Percentiles rank a stretch among this genome's conserved stretches.
phyloP scores from a whole-genome alignment of 2,888 invertebrate genomes.

The Drosophila macrospina region DNA sequence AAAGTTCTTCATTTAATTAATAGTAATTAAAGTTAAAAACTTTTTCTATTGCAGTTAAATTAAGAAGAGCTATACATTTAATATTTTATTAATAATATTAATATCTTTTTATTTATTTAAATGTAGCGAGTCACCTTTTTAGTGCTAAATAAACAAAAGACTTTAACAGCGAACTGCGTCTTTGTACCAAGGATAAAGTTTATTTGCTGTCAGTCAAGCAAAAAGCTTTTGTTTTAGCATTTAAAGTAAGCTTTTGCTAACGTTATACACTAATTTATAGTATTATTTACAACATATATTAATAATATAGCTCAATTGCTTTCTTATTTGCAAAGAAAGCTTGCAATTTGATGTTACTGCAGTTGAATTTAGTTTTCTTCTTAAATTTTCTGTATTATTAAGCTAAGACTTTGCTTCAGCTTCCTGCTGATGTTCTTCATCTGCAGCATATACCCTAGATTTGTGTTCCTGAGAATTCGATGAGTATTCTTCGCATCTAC shows the following conservation, averaged over 20 bases:
- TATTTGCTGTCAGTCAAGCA: neutral
- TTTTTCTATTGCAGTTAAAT: neutral
- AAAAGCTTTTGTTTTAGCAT: neutral
- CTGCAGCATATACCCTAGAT: no score
- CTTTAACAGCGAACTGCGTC: slow-evolving; percentile 29
- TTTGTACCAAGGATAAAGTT: neutral
- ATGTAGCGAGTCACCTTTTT: no score
- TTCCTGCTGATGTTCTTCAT: no score
- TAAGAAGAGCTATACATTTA: no score
- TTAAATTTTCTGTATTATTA: no score
- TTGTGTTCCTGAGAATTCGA: no score
- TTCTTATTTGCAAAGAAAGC: neutral
- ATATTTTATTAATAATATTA: no score
- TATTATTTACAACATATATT: neutral
- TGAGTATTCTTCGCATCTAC: neutral
- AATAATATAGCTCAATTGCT: neutral
- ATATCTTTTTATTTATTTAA: neutral
- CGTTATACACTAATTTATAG: neutral
- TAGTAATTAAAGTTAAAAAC: neutral
- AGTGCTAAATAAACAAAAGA: slow-evolving; percentile 23
- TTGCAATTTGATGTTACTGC: no score
- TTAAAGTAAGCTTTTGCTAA: neutral
- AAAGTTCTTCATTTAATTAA: neutral
- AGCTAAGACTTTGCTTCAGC: no score
- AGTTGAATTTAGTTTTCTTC: no score